Base-by-base conservation (phyloP, 2,888 invertebrate genomes). In the Disparrhopalites patrizii region DNA sequence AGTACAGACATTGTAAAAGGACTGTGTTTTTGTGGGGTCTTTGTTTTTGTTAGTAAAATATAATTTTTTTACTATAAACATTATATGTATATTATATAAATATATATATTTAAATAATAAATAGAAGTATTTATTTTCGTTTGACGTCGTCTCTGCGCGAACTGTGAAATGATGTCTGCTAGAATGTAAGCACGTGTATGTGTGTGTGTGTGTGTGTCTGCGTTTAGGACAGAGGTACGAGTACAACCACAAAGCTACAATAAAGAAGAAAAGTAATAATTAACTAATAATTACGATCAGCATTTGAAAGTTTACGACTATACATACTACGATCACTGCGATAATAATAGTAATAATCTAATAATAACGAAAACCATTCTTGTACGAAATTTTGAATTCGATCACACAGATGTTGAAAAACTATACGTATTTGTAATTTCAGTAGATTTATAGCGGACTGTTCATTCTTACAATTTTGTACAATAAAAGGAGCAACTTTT, bases 61-160 rank as follows among this genome's bases (percentile, higher is more conserved):
- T 20, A 23, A 47, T 8, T 23, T 47, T 18, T 20, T 47, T 47
- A 47, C n/a, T n/a, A n/a, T n/a, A n/a, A n/a, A n/a, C n/a, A n/a
- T n/a, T n/a, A n/a, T n/a, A n/a, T n/a, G n/a, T n/a, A n/a, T n/a
- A 47, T 23, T 15, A 36, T 36, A 47, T 23, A 47, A 8, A 20
- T 47, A 47, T 47, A 47, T 43, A 5, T n/a, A 5, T 43, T 18
- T 43, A 43, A 4, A 43, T 18, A 5, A 43, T 43, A n/a, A 5
- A 43, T 43, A 43, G n/a, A 47, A 47, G 47, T 47, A 47, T 47
- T 47, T 47, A 47, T 47, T 47, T 47, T 47, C 47, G 20, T 20
- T 47, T 47, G 20, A 23, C 47, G 47, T 47, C 23, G 25, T 47
- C 13, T 10, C 15, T 36, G 36, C n/a, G n/a, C n/a, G n/a, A n/a